Percentiles rank a stretch among this genome's conserved stretches.
phyloP scores from a whole-genome alignment of 2,888 invertebrate species.

The Agonopterix subpropinquella region DNA sequence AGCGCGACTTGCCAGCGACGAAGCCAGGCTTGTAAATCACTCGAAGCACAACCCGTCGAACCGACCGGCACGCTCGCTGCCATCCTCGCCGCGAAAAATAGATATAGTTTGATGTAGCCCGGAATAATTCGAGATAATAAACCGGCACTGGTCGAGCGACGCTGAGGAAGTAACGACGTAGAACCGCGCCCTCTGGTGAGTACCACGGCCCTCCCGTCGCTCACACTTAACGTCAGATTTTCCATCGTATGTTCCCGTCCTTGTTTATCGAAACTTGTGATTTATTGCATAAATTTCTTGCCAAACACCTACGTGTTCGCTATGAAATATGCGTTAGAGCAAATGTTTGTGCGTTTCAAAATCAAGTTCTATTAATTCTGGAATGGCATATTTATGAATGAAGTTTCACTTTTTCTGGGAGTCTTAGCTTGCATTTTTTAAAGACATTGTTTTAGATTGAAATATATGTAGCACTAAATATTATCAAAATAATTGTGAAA shows the following conservation, averaged over 20 bases:
- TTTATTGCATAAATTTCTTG: conserved; percentile 41
- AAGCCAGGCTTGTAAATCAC: conserved; percentile 59
- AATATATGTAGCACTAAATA: too few relatives aligned
- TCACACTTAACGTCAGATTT: conserved; percentile 5
- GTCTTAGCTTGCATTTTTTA: too few relatives aligned
- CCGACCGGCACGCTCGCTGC: conserved; percentile 41
- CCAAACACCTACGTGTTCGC: conserved; percentile 42
- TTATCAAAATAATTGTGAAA: too few relatives aligned
- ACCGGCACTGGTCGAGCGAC: conserved; percentile 48
- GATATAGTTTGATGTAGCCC: conserved; percentile 60
- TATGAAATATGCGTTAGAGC: conserved; percentile 5
- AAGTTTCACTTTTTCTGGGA: too few relatives aligned
- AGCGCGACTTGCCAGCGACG: conserved; percentile 26
- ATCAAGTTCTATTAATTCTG: too few relatives aligned
- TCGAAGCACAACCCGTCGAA: conserved; percentile 48
- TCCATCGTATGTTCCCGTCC: conserved; percentile 19
- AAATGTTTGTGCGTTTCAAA: not conserved
- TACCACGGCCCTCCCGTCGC: conserved; percentile 14
- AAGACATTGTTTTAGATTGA: too few relatives aligned
- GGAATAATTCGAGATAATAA: conserved; percentile 60
- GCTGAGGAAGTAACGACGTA: conserved; percentile 43
- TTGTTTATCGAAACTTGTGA: conserved; percentile 42
- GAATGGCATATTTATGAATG: too few relatives aligned
- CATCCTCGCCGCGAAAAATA: conserved; percentile 62
- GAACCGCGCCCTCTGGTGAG: conserved; percentile 59